Evolutionary conservation across 2,888 invertebrate genomes (phyloP).

Genomic region (Hesperia comma): DNA sequence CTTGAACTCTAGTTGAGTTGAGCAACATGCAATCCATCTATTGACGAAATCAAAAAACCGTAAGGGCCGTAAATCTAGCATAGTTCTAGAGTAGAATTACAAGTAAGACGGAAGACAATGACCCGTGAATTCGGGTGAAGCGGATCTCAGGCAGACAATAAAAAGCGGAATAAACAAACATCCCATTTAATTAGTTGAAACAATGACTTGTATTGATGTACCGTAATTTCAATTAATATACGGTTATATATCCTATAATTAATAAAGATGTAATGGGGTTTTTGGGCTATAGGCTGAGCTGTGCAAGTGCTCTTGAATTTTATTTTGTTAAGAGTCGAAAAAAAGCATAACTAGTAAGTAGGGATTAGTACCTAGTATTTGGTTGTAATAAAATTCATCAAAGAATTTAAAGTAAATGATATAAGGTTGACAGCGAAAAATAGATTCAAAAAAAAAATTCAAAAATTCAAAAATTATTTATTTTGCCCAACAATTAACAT

Average conservation of each 20-base stretch:
- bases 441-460: too few relatives aligned
- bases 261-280: neutral
- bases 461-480: too few relatives aligned
- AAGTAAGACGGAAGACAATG: conserved; percentile 14
- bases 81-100: conserved; percentile 17
- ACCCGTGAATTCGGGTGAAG: conserved; percentile 5
- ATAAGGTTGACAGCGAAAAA: too few relatives aligned
- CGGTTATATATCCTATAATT: neutral
- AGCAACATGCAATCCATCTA: neutral
- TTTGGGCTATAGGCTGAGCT: too few relatives aligned
- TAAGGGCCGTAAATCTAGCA: conserved; percentile 14
- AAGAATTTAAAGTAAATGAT: too few relatives aligned
- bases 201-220: neutral
- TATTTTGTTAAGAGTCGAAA: too few relatives aligned
- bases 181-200: conserved; percentile 7
- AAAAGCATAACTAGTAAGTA: too few relatives aligned
- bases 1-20: neutral
- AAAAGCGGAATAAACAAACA: conserved; percentile 16
- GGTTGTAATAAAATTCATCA: too few relatives aligned
- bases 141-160: conserved; percentile 8
- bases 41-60: conserved; percentile 11
- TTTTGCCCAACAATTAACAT: too few relatives aligned
- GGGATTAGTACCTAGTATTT: too few relatives aligned
- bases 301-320: too few relatives aligned
- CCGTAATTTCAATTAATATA: conserved; percentile 5